These are phyloP conservation scores for Talpa occidentalis DNA, from an alignment of 2,113 vertebrate species.

Conservation along the genomic window DNA sequence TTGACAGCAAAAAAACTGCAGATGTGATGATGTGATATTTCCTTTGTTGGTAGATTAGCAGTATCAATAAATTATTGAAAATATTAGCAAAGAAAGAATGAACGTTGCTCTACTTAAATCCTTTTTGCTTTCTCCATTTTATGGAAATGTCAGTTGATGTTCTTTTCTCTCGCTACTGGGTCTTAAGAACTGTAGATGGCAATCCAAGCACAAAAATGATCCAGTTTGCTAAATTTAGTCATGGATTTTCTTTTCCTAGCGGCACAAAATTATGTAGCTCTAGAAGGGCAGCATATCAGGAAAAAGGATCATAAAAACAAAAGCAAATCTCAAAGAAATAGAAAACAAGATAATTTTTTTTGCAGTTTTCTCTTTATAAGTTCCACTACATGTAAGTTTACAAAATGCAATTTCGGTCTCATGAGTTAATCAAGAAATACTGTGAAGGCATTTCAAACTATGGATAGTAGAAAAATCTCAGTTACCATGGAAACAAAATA, in stretches of 20 bases:
- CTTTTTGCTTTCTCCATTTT: constrained; percentile 31
- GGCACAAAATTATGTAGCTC: constrained; percentile 62
- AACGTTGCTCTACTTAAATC: not conserved
- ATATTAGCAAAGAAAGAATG: not conserved
- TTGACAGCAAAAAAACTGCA: not conserved
- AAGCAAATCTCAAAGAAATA: constrained; percentile 73
- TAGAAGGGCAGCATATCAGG: constrained; percentile 55
- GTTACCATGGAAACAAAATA: constrained; percentile 74
- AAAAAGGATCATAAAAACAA: constrained; percentile 71
- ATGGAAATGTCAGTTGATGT: constrained; percentile 24
- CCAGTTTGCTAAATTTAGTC: constrained; percentile 47
- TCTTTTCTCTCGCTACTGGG: constrained; percentile 54
- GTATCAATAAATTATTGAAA: constrained; percentile 55
- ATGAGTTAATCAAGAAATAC: constrained; percentile 71
- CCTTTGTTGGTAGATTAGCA: constrained; percentile 7
- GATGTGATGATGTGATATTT: not conserved
- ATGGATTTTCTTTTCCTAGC: constrained; percentile 59
- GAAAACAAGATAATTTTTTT: constrained; percentile 66
- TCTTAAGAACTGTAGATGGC: constrained; percentile 78
- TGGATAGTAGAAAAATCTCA: constrained; percentile 69
- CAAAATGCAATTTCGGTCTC: constrained; percentile 66
- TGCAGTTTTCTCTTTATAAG: constrained; percentile 46
- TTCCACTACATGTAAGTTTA: constrained; percentile 66
- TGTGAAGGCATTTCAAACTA: constrained; percentile 70
- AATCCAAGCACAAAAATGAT: constrained; percentile 72